Percentiles rank a stretch among this genome's conserved stretches.
phyloP scores from a whole-genome alignment of 2,888 invertebrate species.

The Noctua pronuba region DNA sequence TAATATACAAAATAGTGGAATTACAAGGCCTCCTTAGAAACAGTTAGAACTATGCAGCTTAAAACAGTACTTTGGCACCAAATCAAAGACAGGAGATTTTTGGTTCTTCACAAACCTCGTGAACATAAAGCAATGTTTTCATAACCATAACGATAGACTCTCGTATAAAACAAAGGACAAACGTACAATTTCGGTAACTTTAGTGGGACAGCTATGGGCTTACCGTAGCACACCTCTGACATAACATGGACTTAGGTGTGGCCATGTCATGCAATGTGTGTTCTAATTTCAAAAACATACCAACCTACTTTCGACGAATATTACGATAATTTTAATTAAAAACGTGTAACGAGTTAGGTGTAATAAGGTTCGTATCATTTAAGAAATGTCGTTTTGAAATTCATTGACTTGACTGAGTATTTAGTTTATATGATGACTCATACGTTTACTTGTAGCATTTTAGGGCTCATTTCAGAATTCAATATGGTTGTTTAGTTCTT shows the following conservation, averaged over 20 bases:
- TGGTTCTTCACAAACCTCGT: background rate
- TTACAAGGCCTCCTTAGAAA: no score
- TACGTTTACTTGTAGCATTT: background rate
- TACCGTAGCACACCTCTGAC: slow-evolving; percentile 38
- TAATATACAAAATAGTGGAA: no score
- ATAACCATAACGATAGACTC: background rate
- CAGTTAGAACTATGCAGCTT: no score
- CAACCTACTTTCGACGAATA: slow-evolving; percentile 1
- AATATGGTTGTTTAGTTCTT: background rate
- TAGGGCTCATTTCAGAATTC: slow-evolving; percentile 38
- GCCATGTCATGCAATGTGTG: slow-evolving; percentile 38
- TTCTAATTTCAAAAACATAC: slow-evolving; percentile 36
- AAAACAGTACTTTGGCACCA: background rate
- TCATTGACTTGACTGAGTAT: background rate
- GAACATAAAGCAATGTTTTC: background rate
- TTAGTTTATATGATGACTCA: background rate
- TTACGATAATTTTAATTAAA: slow-evolving; percentile 30
- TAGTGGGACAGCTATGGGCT: slow-evolving; percentile 31
- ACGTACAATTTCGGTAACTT: slow-evolving; percentile 33
- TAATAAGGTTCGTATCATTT: slow-evolving; percentile 34
- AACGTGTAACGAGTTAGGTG: slow-evolving; percentile 24
- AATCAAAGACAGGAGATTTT: background rate
- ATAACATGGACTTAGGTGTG: slow-evolving; percentile 22
- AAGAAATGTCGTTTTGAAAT: slow-evolving; percentile 44
- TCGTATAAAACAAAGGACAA: slow-evolving; percentile 12